These are phyloP conservation scores for Molossus molossus DNA, from an alignment of 2,797 vertebrate species.

Conservation along the genomic window DNA sequence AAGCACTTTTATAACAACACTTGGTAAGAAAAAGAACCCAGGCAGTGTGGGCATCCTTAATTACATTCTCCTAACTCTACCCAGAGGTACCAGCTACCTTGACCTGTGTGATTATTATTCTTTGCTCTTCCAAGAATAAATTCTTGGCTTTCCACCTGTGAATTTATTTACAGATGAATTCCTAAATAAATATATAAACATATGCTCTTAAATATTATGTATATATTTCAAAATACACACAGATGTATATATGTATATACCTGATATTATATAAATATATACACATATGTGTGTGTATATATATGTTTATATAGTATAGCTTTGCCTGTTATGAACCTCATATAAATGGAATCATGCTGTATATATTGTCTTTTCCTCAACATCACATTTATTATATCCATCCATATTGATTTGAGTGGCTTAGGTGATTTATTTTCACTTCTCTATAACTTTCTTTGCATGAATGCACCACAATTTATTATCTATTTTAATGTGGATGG, in stretches of 20 bases:
- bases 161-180: conserved; percentile 8
- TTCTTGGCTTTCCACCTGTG: neutral
- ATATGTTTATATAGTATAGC: no score
- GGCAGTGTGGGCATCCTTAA: neutral
- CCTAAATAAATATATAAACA: neutral
- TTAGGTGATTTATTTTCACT: neutral
- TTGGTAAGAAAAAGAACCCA: neutral
- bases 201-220: neutral
- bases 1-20: neutral
- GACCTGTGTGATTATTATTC: neutral
- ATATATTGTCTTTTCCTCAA: neutral
- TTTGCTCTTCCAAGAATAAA: neutral
- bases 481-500: neutral
- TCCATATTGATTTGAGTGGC: neutral
- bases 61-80: neutral
- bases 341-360: neutral
- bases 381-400: neutral
- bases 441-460: neutral
- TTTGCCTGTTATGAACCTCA: neutral
- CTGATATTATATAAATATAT: neutral
- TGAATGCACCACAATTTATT: neutral
- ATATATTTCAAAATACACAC: neutral
- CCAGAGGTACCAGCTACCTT: neutral
- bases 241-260: no score
- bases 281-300: neutral